Base-by-base conservation (phyloP, 1,140 invertebrate genomes). In the Adelges cooleyi region DNA sequence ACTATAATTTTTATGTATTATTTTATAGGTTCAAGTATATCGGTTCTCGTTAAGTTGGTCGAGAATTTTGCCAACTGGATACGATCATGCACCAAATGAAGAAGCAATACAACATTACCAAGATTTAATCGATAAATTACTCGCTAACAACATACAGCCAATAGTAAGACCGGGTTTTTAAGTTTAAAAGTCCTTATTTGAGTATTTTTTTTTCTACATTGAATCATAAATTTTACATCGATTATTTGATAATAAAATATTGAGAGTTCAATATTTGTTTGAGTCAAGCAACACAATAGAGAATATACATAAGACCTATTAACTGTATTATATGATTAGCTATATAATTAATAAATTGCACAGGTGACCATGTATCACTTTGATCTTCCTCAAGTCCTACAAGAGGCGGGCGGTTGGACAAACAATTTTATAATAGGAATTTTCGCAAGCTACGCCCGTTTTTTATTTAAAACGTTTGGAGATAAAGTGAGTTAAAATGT, bases 11-110 rank as follows among this genome's bases (percentile, higher is more conserved):
- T n/a, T 65, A 4, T 27, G 23, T 59, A 8, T 33, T 42, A 27
- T 49, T 27, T 69, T 69, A 18, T 48, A 75, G 73, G 71, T 74
- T 9, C 75, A 80, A 67, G 77, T 80, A 49, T 84, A 84, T 70
- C 76, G 83, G 13, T 82, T 86, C 70, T 86, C 84, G 0, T 75
- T 85, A 15, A 81, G 81, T 2, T 84, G 83, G 83, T 68, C 82
- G 0, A 73, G 83, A 53, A 77, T 84, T 38, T 69, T 84, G 17
- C 82, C 82, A 1, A 78, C 77, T 25, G 82, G 82, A 33, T 75
- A 76, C 13, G 69, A 73, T 2, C 76, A 80, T 68, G 67, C 75
- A 20, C 70, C 84, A 0, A 85, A 84, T 70, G 73, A 77, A 33
- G 77, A 79, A 59, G 84, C 83, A 9, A 46, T 79, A 11, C 69